Evolutionary conservation across 2,797 vertebrate genomes (phyloP).

Genomic region (Euthynnus affinis): DNA sequence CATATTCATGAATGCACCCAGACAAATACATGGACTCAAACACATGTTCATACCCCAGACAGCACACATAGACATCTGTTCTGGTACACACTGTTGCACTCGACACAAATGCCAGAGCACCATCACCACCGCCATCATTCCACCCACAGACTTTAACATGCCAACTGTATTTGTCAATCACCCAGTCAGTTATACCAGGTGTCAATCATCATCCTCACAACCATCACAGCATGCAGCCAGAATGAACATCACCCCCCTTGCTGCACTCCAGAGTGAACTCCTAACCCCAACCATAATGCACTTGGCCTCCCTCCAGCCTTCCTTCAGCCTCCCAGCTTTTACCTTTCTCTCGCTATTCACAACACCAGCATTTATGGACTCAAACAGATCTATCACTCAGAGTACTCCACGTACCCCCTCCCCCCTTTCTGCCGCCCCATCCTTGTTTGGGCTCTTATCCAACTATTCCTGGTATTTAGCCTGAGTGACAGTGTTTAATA

Average conservation of each 20-base stretch:
- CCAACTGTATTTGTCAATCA: constrained; percentile 65
- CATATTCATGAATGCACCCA: constrained; percentile 26
- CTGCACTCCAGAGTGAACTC: constrained; percentile 76
- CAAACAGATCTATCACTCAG: constrained; percentile 77
- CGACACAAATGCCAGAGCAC: constrained; percentile 11
- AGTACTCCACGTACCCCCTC: constrained; percentile 46
- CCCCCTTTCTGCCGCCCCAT: constrained; percentile 13
- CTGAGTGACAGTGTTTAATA: constrained; percentile 88
- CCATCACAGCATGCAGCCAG: constrained; percentile 49
- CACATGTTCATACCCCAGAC: constrained; percentile 46
- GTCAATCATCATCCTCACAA: constrained; percentile 69
- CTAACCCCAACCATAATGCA: constrained; percentile 76
- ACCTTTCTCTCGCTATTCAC: constrained; percentile 72
- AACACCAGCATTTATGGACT: constrained; percentile 74
- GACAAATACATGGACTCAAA: constrained; percentile 32
- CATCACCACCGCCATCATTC: constrained; percentile 33
- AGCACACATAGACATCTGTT: constrained; percentile 25
- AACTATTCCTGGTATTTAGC: constrained; percentile 86
- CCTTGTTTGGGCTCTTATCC: constrained; percentile 68
- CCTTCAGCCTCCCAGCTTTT: constrained; percentile 70
- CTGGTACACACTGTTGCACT: neutral
- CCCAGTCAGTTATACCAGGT: constrained; percentile 47
- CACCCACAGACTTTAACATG: constrained; percentile 40
- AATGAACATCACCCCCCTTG: constrained; percentile 51
- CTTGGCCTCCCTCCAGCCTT: constrained; percentile 78